phyloP scores from a whole-genome alignment of 2,797 vertebrate genomes.

The Sebastes matsubarae region DNA sequence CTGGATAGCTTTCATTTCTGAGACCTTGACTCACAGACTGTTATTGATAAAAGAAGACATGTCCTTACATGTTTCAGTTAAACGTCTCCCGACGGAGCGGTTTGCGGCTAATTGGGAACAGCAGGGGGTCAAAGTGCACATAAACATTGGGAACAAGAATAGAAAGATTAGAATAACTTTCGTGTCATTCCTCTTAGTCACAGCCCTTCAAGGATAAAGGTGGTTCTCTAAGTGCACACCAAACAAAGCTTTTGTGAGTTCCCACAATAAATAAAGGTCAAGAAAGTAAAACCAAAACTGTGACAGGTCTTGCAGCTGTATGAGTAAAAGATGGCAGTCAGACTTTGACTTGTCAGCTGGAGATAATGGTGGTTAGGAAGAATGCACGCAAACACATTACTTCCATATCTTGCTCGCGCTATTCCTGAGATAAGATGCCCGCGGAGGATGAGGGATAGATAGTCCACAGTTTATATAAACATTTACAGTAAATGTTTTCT shows the following conservation, averaged over 20 bases:
- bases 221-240: slow-evolving; percentile 13
- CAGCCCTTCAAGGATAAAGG: slow-evolving; percentile 35
- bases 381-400: slow-evolving; percentile 71
- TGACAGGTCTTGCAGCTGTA: slow-evolving; percentile 34
- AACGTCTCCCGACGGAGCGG: slow-evolving; percentile 39
- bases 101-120: slow-evolving; percentile 69
- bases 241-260: slow-evolving; percentile 33
- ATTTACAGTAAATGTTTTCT: slow-evolving; percentile 53
- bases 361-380: slow-evolving; percentile 59
- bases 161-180: slow-evolving; percentile 68
- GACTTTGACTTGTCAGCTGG: slow-evolving; percentile 46
- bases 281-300: slow-evolving; percentile 48
- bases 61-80: slow-evolving; percentile 20
- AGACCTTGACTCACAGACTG: slow-evolving; percentile 66
- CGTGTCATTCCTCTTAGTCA: slow-evolving; percentile 72
- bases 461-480: slow-evolving; percentile 63
- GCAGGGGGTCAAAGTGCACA: slow-evolving; percentile 63
- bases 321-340: slow-evolving; percentile 34
- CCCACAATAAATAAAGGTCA: slow-evolving; percentile 47
- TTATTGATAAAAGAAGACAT: slow-evolving; percentile 71
- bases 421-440: slow-evolving; percentile 61
- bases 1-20: slow-evolving; percentile 65
- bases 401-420: slow-evolving; percentile 55
- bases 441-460: slow-evolving; percentile 46
- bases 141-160: slow-evolving; percentile 57